Evolutionary conservation across 2,888 invertebrate genomes (phyloP).

Genomic region (Onthophagus sagittarius): DNA sequence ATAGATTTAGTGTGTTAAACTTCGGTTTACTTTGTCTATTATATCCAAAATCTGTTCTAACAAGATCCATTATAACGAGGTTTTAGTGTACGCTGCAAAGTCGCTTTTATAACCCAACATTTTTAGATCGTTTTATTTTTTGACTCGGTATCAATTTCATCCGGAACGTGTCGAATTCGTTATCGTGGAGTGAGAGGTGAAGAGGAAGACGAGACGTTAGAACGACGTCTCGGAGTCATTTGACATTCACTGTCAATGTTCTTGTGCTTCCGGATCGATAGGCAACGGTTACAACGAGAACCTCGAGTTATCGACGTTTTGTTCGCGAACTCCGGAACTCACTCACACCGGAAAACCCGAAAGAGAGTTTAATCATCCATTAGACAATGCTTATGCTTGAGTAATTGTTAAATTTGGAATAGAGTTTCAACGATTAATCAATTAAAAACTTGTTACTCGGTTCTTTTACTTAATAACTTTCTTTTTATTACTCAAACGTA

Average conservation of each 20-base stretch:
- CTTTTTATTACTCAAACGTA: no score
- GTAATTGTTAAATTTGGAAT: background rate
- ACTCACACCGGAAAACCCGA: background rate
- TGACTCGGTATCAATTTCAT: background rate
- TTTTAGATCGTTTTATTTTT: no score
- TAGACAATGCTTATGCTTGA: background rate
- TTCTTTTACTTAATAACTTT: no score
- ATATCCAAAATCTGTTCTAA: no score
- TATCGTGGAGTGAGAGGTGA: background rate
- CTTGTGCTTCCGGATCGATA: background rate
- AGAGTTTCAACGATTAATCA: conserved; percentile 11
- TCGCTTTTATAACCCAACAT: no score
- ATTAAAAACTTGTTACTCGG: background rate
- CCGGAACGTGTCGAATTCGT: background rate
- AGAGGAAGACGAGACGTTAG: background rate
- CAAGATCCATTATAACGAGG: no score
- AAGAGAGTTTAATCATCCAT: background rate
- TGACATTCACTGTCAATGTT: background rate
- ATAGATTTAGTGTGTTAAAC: no score
- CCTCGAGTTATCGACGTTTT: background rate
- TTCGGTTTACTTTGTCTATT: no score
- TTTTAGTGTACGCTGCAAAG: no score
- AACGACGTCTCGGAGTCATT: background rate
- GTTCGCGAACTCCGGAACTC: background rate
- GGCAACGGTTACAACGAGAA: background rate